Evolutionary conservation across 2,888 invertebrate genomes (phyloP), one percentile per base, ranked within the genome.

Genomic region (Folsomia manolachei): DNA sequence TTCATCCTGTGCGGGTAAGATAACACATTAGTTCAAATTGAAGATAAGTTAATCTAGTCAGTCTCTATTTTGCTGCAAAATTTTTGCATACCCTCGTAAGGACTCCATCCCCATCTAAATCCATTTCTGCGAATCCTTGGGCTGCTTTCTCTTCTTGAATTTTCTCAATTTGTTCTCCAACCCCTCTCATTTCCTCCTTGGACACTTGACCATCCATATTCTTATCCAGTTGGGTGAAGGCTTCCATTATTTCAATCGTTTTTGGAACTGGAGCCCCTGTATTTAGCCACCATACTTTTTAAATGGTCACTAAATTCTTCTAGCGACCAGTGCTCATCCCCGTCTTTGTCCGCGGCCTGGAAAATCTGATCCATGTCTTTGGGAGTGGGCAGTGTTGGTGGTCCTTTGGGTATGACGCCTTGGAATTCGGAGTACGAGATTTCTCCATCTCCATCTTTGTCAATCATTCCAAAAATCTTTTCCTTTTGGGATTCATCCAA

Each of bases 341-440:
- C 56, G n/a, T 56, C 21, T n/a, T 56, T 7, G 21, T 56, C 56
- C 56, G 56, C 56, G 21, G 7, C 18, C 7, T 19, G 11, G 21
- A 56, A 56, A 56, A 56, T 21, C 18, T 7, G 19, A 7, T 56
- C 56, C 56, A 56, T 18, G 21, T 56, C 21, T 39, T 39, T 63
- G 9, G 60, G n/a, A 2, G 23, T 63, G 21, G 14, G 14, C 63
- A 63, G 9, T 23, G 11, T 63, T 24, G 18, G 27, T 14, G 19
- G 26, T 27, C 19, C 53, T 21, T 67, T 63, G 0, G 75, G 75
- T 1, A 76, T 52, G 0, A 69, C 60, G 1, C 60, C 63, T 63
- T 74, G 75, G 61, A 76, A 76, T 53, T 76, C 75, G n/a, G 56
- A 18, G 39, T 69, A 76, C 1, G 71, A 62, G 24, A 76, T 56